Conservation (phyloP, 1,140 invertebrate species). For the Steinernema khuongi region DNA sequence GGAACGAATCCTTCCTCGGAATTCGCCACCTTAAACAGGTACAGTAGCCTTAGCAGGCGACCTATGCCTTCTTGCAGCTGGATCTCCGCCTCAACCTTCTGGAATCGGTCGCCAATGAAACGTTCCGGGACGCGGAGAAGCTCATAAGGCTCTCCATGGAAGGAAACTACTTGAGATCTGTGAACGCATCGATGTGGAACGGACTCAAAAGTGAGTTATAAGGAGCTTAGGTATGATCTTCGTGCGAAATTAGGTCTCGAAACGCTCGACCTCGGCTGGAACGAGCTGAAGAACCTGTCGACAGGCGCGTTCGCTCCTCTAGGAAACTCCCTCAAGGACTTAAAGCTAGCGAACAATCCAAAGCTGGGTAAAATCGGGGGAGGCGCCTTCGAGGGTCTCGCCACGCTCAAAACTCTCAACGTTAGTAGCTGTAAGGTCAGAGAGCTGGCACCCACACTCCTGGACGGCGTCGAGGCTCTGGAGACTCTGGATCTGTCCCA, state of each 20-base stretch:
- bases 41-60: not conserved
- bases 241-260: not conserved
- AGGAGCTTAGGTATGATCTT: not conserved
- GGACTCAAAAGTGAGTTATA: constrained; percentile 9
- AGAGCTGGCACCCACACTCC: not conserved
- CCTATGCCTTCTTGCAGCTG: constrained; percentile 24
- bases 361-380: constrained; percentile 12
- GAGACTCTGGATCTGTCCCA: not conserved
- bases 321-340: constrained; percentile 17
- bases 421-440: not conserved
- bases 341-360: constrained; percentile 32
- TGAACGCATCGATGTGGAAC: not conserved
- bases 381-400: constrained; percentile 4
- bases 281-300: constrained; percentile 15
- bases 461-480: not conserved
- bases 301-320: constrained; percentile 16
- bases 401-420: not conserved
- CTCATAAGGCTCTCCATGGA: not conserved
- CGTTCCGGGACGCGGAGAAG: constrained; percentile 19
- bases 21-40: not conserved
- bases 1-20: not conserved
- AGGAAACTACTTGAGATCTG: constrained; percentile 37
- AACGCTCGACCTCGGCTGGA: constrained; percentile 25
- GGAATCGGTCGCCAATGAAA: constrained; percentile 27
- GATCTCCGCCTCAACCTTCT: constrained; percentile 42